Evolutionary conservation across 1,140 invertebrate species (phyloP).

Genomic region (Drosophila kurseongensis): DNA sequence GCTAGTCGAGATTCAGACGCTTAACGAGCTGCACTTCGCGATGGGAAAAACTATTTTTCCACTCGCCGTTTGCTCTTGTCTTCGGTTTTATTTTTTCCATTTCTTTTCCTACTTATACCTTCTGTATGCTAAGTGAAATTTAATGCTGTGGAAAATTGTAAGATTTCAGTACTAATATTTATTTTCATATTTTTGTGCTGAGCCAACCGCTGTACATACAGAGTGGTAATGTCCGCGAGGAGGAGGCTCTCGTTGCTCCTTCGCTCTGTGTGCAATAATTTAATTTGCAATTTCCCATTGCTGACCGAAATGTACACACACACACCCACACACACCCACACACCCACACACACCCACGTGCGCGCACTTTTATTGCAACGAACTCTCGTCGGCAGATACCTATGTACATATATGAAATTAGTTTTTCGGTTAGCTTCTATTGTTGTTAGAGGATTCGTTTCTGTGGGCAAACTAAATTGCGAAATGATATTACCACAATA

Average conservation of each 20-base stretch:
- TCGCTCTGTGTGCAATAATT: slow-evolving; percentile 52
- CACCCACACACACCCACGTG: slow-evolving; percentile 1
- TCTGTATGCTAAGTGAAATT: slow-evolving; percentile 70
- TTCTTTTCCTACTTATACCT: slow-evolving; percentile 21
- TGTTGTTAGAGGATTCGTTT: slow-evolving; percentile 29
- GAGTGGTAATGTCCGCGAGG: neutral
- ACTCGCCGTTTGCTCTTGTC: slow-evolving; percentile 3
- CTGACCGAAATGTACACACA: slow-evolving; percentile 38
- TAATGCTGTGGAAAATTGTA: slow-evolving; percentile 75
- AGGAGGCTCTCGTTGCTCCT: neutral
- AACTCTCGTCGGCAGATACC: neutral
- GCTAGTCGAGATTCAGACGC: slow-evolving; percentile 48
- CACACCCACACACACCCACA: neutral
- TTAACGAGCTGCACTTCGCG: slow-evolving; percentile 57
- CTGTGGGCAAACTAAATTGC: slow-evolving; percentile 61
- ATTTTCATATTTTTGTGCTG: slow-evolving; percentile 57
- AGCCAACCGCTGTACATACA: neutral
- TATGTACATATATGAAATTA: slow-evolving; percentile 49
- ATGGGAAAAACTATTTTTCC: slow-evolving; percentile 35
- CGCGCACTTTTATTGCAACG: slow-evolving; percentile 19
- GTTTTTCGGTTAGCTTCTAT: slow-evolving; percentile 50
- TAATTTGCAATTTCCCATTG: slow-evolving; percentile 57
- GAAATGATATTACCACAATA: slow-evolving; percentile 73
- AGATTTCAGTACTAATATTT: slow-evolving; percentile 68
- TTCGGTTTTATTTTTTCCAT: neutral